Percentiles rank a stretch among this genome's conserved stretches.
Conservation (phyloP, 2,113 vertebrate genomes). For the Pseudopodoces humilis region DNA sequence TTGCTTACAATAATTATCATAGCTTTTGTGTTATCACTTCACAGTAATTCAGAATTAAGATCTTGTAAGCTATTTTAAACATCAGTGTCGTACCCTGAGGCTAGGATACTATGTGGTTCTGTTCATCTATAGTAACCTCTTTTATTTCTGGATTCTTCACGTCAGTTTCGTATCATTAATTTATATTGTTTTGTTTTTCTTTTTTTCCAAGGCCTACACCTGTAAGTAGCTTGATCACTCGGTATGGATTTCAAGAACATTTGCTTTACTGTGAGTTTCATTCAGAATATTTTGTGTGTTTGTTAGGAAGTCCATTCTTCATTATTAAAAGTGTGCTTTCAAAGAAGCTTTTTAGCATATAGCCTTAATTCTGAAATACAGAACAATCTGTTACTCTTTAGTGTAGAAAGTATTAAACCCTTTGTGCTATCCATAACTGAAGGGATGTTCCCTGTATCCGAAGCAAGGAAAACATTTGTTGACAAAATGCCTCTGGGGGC, state of each 20-base stretch:
- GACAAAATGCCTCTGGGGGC: neutral
- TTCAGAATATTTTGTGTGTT: slow-evolving; percentile 15
- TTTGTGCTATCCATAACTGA: neutral
- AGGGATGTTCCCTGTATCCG: neutral
- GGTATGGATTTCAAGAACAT: slow-evolving; percentile 93
- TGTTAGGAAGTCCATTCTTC: neutral
- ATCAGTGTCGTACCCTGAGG: neutral
- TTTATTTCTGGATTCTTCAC: neutral
- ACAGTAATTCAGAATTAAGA: neutral
- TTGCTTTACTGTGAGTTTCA: slow-evolving; percentile 92
- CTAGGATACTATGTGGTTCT: neutral
- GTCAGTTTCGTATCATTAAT: neutral
- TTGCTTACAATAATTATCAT: neutral
- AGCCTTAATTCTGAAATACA: neutral
- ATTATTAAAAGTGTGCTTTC: neutral
- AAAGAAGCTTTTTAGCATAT: neutral
- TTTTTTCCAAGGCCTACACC: slow-evolving; percentile 84
- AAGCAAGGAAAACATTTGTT: neutral
- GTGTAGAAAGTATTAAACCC: neutral
- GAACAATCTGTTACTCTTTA: neutral
- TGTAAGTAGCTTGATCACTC: slow-evolving; percentile 86
- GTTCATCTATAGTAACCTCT: neutral
- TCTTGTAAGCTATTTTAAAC: neutral
- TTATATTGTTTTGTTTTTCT: neutral
- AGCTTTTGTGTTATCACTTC: neutral